Conservation (phyloP, 2,888 invertebrate genomes). For the Petrolisthes manimaculis region DNA sequence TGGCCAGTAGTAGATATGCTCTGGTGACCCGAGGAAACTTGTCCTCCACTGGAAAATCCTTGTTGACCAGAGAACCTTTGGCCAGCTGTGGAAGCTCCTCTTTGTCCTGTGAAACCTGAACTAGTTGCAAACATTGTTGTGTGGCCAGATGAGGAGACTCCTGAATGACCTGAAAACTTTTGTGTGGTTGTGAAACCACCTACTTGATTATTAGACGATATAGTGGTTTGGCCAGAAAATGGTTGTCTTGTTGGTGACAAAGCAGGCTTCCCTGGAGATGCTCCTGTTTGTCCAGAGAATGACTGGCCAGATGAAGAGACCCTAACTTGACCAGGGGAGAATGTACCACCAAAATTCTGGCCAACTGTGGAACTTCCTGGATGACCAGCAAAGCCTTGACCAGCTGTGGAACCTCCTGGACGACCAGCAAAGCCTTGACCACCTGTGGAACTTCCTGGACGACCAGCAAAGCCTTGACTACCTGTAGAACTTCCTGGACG, state of each 20-base stretch:
- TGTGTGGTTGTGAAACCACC: neutral
- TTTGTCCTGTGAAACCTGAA: neutral
- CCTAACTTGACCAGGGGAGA: neutral
- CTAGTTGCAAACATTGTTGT: neutral
- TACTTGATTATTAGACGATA: neutral
- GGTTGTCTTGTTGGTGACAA: neutral
- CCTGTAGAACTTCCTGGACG: neutral
- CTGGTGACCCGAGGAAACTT: neutral
- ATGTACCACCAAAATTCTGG: too few species aligned
- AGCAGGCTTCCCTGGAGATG: neutral
- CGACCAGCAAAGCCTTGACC: neutral
- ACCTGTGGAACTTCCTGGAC: neutral
- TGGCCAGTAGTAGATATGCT: neutral
- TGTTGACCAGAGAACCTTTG: neutral
- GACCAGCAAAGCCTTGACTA: neutral
- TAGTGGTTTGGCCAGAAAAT: neutral
- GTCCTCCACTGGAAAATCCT: neutral
- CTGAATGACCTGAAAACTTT: conserved; percentile 8
- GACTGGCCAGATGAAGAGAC: neutral
- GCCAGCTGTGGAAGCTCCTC: neutral
- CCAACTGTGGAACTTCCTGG: neutral
- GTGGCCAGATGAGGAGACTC: neutral
- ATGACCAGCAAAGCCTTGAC: neutral
- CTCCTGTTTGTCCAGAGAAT: neutral
- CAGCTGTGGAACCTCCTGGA: neutral